phyloP scores from a whole-genome alignment of 2,113 vertebrate genomes.

The Formicarius rufipectus region DNA sequence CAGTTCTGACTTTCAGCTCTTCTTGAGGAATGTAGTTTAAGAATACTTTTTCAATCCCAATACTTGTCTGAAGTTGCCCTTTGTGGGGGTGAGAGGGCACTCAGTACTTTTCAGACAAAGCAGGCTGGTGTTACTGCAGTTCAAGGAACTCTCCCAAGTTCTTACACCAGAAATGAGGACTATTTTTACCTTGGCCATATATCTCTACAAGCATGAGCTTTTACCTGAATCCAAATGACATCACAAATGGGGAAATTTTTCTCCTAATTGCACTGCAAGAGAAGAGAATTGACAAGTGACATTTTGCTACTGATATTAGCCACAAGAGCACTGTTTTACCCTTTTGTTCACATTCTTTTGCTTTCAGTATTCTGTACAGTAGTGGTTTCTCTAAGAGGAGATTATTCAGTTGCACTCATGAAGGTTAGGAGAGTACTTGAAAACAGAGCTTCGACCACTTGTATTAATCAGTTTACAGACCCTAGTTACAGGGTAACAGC shows the following conservation, averaged over 20 bases:
- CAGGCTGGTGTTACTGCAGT: background rate
- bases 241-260: slow-evolving; percentile 78
- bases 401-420: background rate
- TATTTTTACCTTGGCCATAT: background rate
- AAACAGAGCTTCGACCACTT: background rate
- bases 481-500: background rate
- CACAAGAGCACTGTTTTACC: background rate
- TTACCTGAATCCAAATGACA: slow-evolving; percentile 93
- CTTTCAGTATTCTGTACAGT: background rate
- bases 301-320: background rate
- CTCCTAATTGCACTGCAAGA: slow-evolving; percentile 74
- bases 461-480: background rate
- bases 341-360: background rate
- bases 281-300: background rate
- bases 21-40: background rate
- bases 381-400: background rate
- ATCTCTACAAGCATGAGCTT: slow-evolving; percentile 8
- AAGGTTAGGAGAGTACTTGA: background rate
- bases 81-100: background rate
- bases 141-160: background rate
- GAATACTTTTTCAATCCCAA: background rate
- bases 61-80: background rate
- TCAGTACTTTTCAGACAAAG: background rate
- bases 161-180: background rate
- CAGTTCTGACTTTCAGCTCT: background rate